Percentiles rank a stretch among this genome's conserved stretches.
These are phyloP conservation scores for Phrixothrix hirtus DNA, from an alignment of 2,888 invertebrate species.

Conservation along the genomic window DNA sequence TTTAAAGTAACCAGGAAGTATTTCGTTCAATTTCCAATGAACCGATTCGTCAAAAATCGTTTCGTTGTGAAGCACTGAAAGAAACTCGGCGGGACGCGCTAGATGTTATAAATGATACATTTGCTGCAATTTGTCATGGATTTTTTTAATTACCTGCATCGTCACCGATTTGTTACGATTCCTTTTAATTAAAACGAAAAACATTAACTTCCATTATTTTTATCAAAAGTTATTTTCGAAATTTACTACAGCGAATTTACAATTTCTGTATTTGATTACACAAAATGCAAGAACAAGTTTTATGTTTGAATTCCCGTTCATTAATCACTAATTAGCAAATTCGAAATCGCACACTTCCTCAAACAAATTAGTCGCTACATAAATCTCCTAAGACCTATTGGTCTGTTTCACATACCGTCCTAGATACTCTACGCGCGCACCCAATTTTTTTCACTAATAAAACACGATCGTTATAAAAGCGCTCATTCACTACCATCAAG, in stretches of 20 bases:
- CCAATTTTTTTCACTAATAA: not conserved
- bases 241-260: not conserved
- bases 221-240: constrained; percentile 2
- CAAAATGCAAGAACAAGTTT: not conserved
- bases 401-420: not conserved
- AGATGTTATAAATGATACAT: constrained; percentile 5
- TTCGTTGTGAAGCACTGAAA: no score
- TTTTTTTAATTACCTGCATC: constrained; percentile 8
- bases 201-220: not conserved
- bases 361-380: constrained; percentile 12
- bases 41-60: no score
- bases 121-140: constrained; percentile 8
- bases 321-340: constrained; percentile 7
- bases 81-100: no score
- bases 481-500: not conserved
- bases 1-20: no score
- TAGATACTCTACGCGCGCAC: not conserved
- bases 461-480: not conserved
- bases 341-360: constrained; percentile 3
- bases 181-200: constrained; percentile 9
- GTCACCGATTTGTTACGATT: constrained; percentile 10
- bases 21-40: no score
- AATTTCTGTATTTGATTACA: not conserved
- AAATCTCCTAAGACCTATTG: constrained; percentile 4
- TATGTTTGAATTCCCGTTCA: not conserved